Percentiles rank a stretch among this genome's conserved stretches.
Evolutionary conservation across 2,888 invertebrate genomes (phyloP).

Genomic region (Pachycephus smyrnensis): DNA sequence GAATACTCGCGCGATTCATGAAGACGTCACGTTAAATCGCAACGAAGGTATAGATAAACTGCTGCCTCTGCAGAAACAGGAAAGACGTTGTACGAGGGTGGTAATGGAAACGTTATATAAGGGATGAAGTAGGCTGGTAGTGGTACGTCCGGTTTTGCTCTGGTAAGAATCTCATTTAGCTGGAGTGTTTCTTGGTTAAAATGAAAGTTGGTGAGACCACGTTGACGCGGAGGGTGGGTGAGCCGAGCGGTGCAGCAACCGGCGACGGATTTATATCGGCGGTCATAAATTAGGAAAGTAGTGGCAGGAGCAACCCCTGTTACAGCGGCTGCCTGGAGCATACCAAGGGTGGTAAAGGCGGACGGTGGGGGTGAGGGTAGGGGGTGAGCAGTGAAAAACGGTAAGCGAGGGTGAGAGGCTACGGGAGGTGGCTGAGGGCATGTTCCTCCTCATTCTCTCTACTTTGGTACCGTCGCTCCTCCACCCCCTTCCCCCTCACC

Average conservation of each 20-base stretch:
- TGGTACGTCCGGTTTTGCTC: too few species aligned
- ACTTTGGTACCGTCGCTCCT: background rate
- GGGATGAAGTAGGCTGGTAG: too few species aligned
- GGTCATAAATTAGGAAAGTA: slow-evolving; percentile 56
- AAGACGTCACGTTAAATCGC: too few species aligned
- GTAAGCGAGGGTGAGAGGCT: slow-evolving; percentile 26
- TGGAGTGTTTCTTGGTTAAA: background rate
- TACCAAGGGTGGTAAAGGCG: too few species aligned
- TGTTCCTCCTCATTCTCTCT: slow-evolving; percentile 1
- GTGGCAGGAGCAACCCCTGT: slow-evolving; percentile 47
- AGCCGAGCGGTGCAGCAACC: background rate
- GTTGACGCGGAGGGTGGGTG: background rate
- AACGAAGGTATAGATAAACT: too few species aligned
- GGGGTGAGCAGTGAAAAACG: slow-evolving; percentile 46
- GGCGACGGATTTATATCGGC: slow-evolving; percentile 41
- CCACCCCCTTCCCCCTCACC: background rate
- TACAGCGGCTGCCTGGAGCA: slow-evolving; percentile 16
- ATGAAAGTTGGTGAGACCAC: slow-evolving; percentile 8
- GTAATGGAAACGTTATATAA: too few species aligned
- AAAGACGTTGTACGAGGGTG: too few species aligned
- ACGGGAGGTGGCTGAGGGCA: slow-evolving; percentile 2
- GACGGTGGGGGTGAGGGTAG: background rate
- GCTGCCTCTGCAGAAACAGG: too few species aligned
- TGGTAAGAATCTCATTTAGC: too few species aligned
- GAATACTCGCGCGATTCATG: too few species aligned